Evolutionary conservation across 2,113 vertebrate species (phyloP), one percentile per base, ranked within the genome.

Genomic region (Apus apus): DNA sequence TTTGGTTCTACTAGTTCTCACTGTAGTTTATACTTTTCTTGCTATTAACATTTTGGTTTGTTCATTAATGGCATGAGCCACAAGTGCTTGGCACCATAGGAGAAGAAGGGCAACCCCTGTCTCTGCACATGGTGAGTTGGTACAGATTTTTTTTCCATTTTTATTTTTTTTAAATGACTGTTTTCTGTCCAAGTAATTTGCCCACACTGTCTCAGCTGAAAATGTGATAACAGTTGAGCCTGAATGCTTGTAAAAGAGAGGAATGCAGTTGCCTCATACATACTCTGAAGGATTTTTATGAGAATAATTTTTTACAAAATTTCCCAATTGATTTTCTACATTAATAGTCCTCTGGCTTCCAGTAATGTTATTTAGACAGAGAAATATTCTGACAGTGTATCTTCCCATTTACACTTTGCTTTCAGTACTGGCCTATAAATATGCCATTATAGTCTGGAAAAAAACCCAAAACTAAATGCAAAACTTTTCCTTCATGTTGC

Each of bases 291-390:
- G 86, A 89, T 87, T 96, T 93, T 94, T 95, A 95, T 92, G 50
- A 94, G 71, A 96, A 94, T 64, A 58, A 67, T 89, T 94, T 96
- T 93, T 96, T 86, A 92, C 43, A 94, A 94, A 94, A 93, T 94
- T 91, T 94, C 62, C 64, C 62, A 45, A 93, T 93, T 96, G 78
- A 95, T 91, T 97, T 94, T 40, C 22, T 87, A 27, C 0, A 0
- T 93, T 94, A 93, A 94, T 96, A 77, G 65, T 93, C 75, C 84
- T 92, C 73, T 89, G 60, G 68, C 67, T 94, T 76, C 66, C 65
- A 89, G 48, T 90, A 91, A 93, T 75, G 61, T 80, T 94, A 76
- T 93, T 96, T 95, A 95, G 76, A 83, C 83, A 72, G 81, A 94
- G 60, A 96, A 92, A 93, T 91, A 97, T 95, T 97, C 60, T 14